Conservation (phyloP, 2,888 invertebrate genomes). For the Conchocele bisecta region DNA sequence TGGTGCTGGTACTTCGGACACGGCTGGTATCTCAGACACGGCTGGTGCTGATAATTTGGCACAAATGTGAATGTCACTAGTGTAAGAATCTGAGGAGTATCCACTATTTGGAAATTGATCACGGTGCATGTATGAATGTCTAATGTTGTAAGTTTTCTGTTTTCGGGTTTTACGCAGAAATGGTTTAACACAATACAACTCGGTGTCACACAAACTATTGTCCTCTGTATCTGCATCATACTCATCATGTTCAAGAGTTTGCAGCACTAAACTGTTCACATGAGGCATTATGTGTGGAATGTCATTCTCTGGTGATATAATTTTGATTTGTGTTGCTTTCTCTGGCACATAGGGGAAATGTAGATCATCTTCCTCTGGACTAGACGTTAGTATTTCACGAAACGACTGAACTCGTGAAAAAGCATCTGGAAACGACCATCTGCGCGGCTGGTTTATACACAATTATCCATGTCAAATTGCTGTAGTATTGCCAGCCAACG, state of each 20-base stretch:
- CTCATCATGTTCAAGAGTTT: neutral
- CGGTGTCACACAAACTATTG: neutral
- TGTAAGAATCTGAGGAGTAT: no score
- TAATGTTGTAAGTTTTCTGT: no score
- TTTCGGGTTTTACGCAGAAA: no score
- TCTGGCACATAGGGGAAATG: constrained; percentile 40
- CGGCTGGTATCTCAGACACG: no score
- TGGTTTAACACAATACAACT: no score
- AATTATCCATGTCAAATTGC: constrained; percentile 44
- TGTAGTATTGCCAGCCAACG: constrained; percentile 50
- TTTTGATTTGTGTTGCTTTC: constrained; percentile 11
- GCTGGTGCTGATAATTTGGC: no score
- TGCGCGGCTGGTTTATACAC: constrained; percentile 34
- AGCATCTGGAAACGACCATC: constrained; percentile 28
- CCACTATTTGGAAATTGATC: no score
- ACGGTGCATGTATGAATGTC: no score
- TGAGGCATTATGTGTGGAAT: neutral
- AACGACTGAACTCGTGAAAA: constrained; percentile 1
- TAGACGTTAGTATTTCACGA: constrained; percentile 3
- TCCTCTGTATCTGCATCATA: constrained; percentile 23
- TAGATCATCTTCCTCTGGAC: constrained; percentile 23
- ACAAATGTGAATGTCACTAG: no score
- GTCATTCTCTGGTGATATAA: neutral
- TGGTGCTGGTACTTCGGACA: no score
- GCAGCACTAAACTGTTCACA: neutral